A percentile compares a stretch with the other conserved stretches of the same genome.
Conservation (phyloP, 2,888 invertebrate genomes). For the Sphaerophoria taeniata region DNA sequence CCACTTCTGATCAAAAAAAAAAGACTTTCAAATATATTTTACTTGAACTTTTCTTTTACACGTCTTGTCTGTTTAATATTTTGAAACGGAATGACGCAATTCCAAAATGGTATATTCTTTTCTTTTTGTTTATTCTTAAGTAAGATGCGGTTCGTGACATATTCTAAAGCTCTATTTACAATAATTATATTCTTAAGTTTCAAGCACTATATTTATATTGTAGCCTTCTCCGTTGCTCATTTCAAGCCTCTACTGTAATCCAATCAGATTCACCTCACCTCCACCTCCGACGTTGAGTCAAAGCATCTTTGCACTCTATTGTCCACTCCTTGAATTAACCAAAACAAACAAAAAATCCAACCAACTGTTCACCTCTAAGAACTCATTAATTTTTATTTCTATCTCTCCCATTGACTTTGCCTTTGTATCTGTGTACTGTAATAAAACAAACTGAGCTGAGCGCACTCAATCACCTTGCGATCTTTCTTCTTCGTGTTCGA, state of each 20-base stretch:
- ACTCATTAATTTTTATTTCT: constrained; percentile 18
- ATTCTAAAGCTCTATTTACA: too few species aligned
- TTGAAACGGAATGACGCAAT: too few species aligned
- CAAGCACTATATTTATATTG: too few species aligned
- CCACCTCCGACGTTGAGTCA: not conserved
- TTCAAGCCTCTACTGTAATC: constrained; percentile 14
- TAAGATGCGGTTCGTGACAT: too few species aligned
- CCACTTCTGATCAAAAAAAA: too few species aligned
- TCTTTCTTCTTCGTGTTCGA: constrained; percentile 38
- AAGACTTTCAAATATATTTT: too few species aligned
- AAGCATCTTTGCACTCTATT: not conserved
- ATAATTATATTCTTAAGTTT: too few species aligned
- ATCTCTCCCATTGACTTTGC: not conserved
- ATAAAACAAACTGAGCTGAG: not conserved
- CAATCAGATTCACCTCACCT: not conserved
- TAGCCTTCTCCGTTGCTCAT: not conserved
- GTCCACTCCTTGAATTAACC: not conserved
- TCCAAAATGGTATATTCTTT: too few species aligned
- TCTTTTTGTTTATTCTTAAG: too few species aligned
- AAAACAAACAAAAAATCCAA: not conserved
- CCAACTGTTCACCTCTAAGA: constrained; percentile 19
- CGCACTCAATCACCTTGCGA: constrained; percentile 36
- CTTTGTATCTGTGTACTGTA: not conserved
- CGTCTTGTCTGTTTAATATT: too few species aligned
- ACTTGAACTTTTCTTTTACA: too few species aligned